Base-by-base conservation (phyloP, 2,888 invertebrate species). In the Cistogaster globosa region DNA sequence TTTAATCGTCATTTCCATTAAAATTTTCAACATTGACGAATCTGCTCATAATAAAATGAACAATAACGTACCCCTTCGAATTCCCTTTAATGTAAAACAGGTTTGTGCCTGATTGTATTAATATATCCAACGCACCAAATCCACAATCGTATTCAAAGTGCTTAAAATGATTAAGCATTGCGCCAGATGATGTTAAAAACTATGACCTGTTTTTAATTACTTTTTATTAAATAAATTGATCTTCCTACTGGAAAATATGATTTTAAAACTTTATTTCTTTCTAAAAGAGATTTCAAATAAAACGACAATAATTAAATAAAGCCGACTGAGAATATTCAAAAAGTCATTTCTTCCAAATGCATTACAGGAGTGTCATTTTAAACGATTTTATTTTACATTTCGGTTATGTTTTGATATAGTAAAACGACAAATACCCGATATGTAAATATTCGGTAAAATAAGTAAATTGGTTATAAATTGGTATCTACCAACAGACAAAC, bases 1-100 rank as follows among this genome's bases (percentile, higher is more conserved):
- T 42, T 85, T 85, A 85, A 87, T 87, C 82, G 86, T 81, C 38
- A 86, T 87, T 87, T 87, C 67, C 79, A 74, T 55, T 58, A 65
- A 83, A 86, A 87, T 87, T 87, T 86, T 86, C 85, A 81, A 87
- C 82, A 84, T 72, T 84, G 84, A 84, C 84, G 84, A 83, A 82
- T 83, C 57, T 68, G 74, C 63, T 69, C 63, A 26, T 48, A 57
- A 45, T 53, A 5, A 36, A 12, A 42, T 72, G 38, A 32, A 51
- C 26, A 38, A 38, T 38, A 38, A 38, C 38, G 42, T 12, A 36
- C 8, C 45, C 45, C 57, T 6, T 38, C 48, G 48, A 72, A 60
- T 45, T 48, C 38, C 58, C 45, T 32, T 32, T 20, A 51, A 57
- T 74, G 36, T 45, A 9, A 38, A 79, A 69, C 84, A 79, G 79